Evolutionary conservation across 2,797 vertebrate species (phyloP).

Genomic region (Brachyalestes nurse): DNA sequence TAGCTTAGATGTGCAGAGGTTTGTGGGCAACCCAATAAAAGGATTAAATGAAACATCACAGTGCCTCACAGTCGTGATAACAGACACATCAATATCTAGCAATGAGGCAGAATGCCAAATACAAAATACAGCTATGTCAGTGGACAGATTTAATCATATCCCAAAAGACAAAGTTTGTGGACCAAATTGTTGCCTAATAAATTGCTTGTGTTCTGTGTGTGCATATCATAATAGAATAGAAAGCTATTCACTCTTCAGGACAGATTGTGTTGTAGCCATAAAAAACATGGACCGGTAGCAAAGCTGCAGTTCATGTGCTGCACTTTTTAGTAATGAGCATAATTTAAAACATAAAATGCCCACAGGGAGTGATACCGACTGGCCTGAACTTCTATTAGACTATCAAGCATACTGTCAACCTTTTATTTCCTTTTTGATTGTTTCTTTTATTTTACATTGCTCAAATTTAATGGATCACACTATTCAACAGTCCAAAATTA

Average conservation of each 20-base stretch:
- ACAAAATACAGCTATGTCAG: slow-evolving; percentile 34
- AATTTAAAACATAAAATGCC: too few relatives aligned
- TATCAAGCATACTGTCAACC: too few relatives aligned
- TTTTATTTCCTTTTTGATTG: too few relatives aligned
- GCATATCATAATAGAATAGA: slow-evolving; percentile 52
- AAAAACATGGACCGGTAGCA: slow-evolving; percentile 34
- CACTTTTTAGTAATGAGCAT: too few relatives aligned
- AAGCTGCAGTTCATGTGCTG: background rate
- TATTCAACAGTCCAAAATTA: too few relatives aligned
- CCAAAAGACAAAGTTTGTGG: slow-evolving; percentile 54
- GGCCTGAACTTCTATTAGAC: too few relatives aligned
- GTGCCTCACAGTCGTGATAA: slow-evolving; percentile 45
- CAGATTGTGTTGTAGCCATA: slow-evolving; percentile 31
- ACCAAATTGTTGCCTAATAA: slow-evolving; percentile 63
- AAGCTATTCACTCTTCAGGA: slow-evolving; percentile 50
- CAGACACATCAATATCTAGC: slow-evolving; percentile 27
- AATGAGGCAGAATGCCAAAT: background rate
- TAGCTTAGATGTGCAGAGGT: slow-evolving; percentile 13
- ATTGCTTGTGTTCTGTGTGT: slow-evolving; percentile 48
- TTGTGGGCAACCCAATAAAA: slow-evolving; percentile 50
- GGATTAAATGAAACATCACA: slow-evolving; percentile 29
- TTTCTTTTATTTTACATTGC: too few relatives aligned
- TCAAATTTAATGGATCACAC: too few relatives aligned
- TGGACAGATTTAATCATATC: slow-evolving; percentile 31
- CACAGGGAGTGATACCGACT: too few relatives aligned